Evolutionary conservation across 2,797 vertebrate genomes (phyloP).

Genomic region (Cryptoprocta ferox): DNA sequence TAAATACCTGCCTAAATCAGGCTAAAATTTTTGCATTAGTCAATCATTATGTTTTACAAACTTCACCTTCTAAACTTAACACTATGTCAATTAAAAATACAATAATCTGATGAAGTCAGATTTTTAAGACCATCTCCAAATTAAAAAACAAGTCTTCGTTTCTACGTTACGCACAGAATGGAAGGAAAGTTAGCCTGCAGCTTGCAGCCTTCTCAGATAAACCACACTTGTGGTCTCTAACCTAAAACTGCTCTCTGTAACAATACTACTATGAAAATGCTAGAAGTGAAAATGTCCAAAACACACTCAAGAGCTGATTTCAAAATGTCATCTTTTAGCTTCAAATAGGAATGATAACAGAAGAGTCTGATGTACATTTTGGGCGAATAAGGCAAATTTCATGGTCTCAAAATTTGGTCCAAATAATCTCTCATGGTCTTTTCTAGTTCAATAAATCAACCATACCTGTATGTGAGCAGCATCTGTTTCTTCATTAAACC

Average conservation of each 20-base stretch:
- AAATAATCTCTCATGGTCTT: background rate
- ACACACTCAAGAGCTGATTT: constrained; percentile 11
- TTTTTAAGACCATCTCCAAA: constrained; percentile 49
- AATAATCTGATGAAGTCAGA: constrained; percentile 44
- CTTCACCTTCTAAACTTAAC: constrained; percentile 41
- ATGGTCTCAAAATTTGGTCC: background rate
- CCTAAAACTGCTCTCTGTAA: constrained; percentile 20
- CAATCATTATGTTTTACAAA: constrained; percentile 9
- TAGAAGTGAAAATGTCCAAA: constrained; percentile 37
- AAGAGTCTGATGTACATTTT: constrained; percentile 3
- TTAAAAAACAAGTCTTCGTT: background rate
- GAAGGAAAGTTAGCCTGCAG: background rate
- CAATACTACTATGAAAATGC: constrained; percentile 39
- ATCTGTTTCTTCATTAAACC: constrained; percentile 85
- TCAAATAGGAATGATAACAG: constrained; percentile 12
- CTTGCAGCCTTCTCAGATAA: constrained; percentile 1
- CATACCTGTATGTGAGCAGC: constrained; percentile 85
- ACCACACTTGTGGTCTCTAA: background rate
- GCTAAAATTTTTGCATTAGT: background rate
- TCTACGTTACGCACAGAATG: background rate
- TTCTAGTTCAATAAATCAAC: background rate
- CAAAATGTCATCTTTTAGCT: constrained; percentile 53
- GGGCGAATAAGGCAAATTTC: background rate
- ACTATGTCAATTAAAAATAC: constrained; percentile 42
- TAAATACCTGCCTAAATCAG: background rate